These are phyloP conservation scores for Celastrina argiolus DNA, from an alignment of 2,888 invertebrate species.

Conservation along the genomic window DNA sequence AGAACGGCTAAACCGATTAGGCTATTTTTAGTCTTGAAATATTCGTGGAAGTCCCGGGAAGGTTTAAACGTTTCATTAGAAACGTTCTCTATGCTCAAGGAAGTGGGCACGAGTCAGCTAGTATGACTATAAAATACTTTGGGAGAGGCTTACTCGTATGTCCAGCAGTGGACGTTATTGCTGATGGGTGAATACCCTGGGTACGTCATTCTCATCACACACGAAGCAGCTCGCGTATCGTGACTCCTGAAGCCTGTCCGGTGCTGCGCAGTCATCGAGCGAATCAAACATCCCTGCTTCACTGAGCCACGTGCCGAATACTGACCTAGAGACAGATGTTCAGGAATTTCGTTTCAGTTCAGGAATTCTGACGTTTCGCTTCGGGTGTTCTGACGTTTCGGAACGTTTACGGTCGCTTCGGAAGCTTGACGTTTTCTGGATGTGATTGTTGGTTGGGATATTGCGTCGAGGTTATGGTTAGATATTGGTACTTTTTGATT, in stretches of 20 bases:
- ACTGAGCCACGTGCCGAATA: conserved; percentile 36
- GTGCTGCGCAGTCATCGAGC: conserved; percentile 37
- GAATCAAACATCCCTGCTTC: conserved; percentile 45
- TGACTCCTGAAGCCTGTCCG: conserved; percentile 23
- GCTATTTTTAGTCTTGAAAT: too few species aligned
- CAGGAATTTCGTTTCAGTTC: not conserved
- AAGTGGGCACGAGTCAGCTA: too few species aligned
- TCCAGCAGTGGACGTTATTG: too few species aligned
- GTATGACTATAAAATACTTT: too few species aligned
- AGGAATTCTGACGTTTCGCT: not conserved
- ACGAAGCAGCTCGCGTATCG: not conserved
- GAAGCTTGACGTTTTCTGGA: not conserved
- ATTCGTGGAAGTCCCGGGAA: too few species aligned
- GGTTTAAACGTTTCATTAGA: too few species aligned
- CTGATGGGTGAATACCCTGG: too few species aligned
- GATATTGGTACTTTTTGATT: too few species aligned
- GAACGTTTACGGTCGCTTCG: not conserved
- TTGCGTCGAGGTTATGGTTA: too few species aligned
- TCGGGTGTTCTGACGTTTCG: not conserved
- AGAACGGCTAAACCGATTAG: too few species aligned
- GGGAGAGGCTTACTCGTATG: too few species aligned
- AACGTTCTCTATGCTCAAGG: too few species aligned
- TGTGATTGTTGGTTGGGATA: not conserved
- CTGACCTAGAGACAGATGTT: conserved; percentile 18
- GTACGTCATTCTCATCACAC: not conserved